Evolutionary conservation across 23 tunicate species (phyloP), one percentile per base, ranked within the genome.

Genomic region (Pegea sp.): DNA sequence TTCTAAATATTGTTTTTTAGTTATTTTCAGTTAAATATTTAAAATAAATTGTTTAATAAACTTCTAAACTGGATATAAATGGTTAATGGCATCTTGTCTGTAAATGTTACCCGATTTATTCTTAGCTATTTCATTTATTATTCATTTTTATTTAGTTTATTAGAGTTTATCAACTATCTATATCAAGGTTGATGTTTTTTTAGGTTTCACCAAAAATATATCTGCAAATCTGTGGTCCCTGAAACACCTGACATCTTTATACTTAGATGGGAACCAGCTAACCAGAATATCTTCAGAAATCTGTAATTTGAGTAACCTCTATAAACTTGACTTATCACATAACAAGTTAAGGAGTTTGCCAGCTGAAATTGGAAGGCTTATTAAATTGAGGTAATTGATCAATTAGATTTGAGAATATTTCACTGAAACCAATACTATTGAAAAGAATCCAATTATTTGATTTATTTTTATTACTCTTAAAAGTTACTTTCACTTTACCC

Each of bases 271-370:
- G 67, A 90, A 90, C 58, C 78, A 90, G 33, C 72, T 90, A 4
- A 58, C 89, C 26, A 65, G 98, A 22, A 68, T 90, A 22, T 76
- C 98, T 0, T 76, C 98, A n/a, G 98, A 90, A 29, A 59, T 90
- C 3, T 66, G 74, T 19, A 34, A 42, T 2, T 34, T 90, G 5
- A 58, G 59, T 56, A 77, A 77, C 60, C 67, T 90, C 1, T 58
- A 52, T 49, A 53, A 60, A 30, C 68, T 90, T 16, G 98, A 90
- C 52, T 61, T 90, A 66, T 70, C 81, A 42, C 71, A 71, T 52
- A 90, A 90, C 53, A 90, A 90, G 49, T 69, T 90, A 11, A 34
- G 98, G 29, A 77, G 91, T 48, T 60, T 90, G 52, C 98, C 98
- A 5, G 80, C 72, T 2, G 98, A 90, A 62, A 61, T 90, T 57